Evolutionary conservation across 2,888 invertebrate species (phyloP), one percentile per base, ranked within the genome.

Genomic region (Thymelicus sylvestris): DNA sequence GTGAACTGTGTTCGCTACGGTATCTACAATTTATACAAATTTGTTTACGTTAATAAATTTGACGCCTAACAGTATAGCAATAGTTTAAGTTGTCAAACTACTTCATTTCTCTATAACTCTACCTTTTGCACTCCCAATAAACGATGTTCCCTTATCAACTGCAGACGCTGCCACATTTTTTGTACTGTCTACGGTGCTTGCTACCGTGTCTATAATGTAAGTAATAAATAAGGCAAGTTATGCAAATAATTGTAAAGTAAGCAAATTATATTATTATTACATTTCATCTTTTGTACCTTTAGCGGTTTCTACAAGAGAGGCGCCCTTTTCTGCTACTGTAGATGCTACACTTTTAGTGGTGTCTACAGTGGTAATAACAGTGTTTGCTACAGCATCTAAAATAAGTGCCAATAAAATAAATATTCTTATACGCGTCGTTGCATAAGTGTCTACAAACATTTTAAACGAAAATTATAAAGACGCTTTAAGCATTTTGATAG

Each of bases 61-160:
- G 73, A 72, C 24, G 31, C 12, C 24, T 68, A 39, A 7, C 47
- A 48, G 41, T 41, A 8, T 7, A 39, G 4, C 39, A 67, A 47
- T 19, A 39, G n/a, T 24, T 8, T 24, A 59, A 47, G 6, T 1
- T 19, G 19, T 19, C 7, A n/a, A 15, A 52, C 12, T 55, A 12
- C 5, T 57, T 38, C 1, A 24, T 24, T 57, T 57, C 31, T 57
- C n/a, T 7, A 10, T 24, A 38, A 57, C 38, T 38, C 57, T 81
- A 83, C 82, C 83, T 85, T 81, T 88, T 5, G 86, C 84, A 60
- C 80, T 78, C 65, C 83, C 85, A 65, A 86, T 76, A 13, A 81
- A 74, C 15, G 84, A 75, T 44, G 84, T 79, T 69, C 89, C 82
- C 41, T 82, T 86, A 57, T 86, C 86, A 73, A 86, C 77, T 15